phyloP scores from a whole-genome alignment of 2,113 vertebrate genomes.

The Nibea albiflora region DNA sequence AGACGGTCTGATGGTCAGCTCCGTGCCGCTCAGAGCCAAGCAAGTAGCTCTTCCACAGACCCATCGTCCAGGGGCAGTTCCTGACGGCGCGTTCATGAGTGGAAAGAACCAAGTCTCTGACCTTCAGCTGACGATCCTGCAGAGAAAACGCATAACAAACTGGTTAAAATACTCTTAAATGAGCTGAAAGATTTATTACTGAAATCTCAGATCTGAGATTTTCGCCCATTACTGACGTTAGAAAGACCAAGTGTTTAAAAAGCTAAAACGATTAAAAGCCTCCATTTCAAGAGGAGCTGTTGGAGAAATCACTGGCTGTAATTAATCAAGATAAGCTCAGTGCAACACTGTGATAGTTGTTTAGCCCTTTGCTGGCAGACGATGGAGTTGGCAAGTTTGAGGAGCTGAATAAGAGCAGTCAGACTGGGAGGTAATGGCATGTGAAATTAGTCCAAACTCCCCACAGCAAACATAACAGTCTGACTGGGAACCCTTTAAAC shows the following conservation, averaged over 20 bases:
- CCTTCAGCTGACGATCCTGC: slow-evolving; percentile 94
- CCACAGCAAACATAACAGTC: slow-evolving; percentile 2
- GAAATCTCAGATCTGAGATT: not conserved
- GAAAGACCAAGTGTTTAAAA: slow-evolving; percentile 1
- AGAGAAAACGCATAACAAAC: not conserved
- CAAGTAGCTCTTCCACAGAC: slow-evolving; percentile 94
- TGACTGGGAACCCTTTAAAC: not conserved
- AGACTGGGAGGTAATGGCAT: not conserved
- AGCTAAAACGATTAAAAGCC: not conserved
- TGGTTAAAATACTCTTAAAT: not conserved
- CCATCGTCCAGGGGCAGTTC: slow-evolving; percentile 98
- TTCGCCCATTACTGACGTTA: not conserved
- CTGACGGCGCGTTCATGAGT: slow-evolving; percentile 92
- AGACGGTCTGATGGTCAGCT: slow-evolving; percentile 87
- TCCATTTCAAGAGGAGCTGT: not conserved
- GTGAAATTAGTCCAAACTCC: not conserved
- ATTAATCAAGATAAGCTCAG: not conserved
- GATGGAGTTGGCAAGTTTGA: not conserved
- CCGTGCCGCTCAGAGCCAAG: slow-evolving; percentile 92
- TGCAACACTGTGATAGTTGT: slow-evolving; percentile 2
- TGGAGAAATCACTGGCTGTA: not conserved
- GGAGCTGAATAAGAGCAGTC: not conserved
- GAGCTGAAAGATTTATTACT: not conserved
- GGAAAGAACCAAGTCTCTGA: slow-evolving; percentile 92
- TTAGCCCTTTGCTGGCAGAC: not conserved